phyloP scores from a whole-genome alignment of 2,113 vertebrate genomes.

The Mustelus asterias region DNA sequence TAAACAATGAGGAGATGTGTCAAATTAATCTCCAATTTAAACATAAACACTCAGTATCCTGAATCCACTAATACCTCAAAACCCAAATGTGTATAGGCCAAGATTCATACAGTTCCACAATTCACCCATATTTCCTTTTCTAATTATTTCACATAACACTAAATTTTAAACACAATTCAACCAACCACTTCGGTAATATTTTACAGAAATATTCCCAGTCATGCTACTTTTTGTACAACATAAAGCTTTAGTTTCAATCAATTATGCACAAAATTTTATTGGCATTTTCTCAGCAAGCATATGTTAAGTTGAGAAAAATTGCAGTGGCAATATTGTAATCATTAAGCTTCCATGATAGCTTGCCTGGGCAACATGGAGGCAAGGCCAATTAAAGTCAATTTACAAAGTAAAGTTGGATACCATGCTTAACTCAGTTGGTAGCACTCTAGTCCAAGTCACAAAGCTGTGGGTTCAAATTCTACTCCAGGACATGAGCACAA shows the following conservation, averaged over 20 bases:
- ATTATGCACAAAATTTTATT: not conserved
- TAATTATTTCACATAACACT: not conserved
- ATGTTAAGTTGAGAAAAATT: not conserved
- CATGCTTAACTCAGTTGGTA: no score
- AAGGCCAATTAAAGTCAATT: not conserved
- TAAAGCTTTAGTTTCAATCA: not conserved
- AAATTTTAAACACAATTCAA: not conserved
- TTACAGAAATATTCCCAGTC: not conserved
- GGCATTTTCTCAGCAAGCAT: not conserved
- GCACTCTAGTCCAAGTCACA: no score
- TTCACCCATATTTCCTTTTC: not conserved
- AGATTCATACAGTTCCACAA: not conserved
- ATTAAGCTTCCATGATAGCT: not conserved
- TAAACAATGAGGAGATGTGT: not conserved
- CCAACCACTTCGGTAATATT: not conserved
- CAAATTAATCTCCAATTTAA: not conserved
- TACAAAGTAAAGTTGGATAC: not conserved
- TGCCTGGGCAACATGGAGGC: not conserved
- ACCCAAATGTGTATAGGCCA: not conserved
- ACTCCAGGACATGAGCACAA: no score
- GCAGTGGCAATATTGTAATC: not conserved
- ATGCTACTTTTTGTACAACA: not conserved
- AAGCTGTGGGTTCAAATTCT: no score
- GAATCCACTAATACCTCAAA: not conserved
- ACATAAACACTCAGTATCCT: not conserved